phyloP scores from a whole-genome alignment of 2,888 invertebrate genomes.

The Rhagonycha lutea region DNA sequence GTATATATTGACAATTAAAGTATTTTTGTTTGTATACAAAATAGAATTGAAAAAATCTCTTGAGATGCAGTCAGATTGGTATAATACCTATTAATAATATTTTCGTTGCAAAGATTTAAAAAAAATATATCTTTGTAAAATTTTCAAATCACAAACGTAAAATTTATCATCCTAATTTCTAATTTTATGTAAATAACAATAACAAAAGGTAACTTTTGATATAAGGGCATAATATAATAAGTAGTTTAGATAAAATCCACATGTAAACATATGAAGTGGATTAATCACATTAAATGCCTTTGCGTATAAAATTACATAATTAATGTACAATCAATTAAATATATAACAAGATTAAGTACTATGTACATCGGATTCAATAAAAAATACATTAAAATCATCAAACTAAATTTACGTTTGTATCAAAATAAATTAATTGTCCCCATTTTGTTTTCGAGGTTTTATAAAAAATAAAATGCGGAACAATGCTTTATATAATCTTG shows the following conservation, averaged over 20 bases:
- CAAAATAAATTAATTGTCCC: neutral
- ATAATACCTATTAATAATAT: neutral
- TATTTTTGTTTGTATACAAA: neutral
- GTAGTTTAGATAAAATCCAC: neutral
- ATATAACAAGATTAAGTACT: neutral
- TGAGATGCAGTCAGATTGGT: neutral
- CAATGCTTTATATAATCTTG: neutral
- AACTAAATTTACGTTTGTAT: neutral
- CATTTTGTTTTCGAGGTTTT: neutral
- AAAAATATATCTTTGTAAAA: neutral
- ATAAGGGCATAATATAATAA: neutral
- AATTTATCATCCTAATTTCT: neutral
- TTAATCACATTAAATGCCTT: neutral
- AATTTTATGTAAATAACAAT: neutral
- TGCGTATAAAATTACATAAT: neutral
- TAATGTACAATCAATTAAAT: neutral
- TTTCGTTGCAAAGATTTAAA: neutral
- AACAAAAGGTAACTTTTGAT: neutral
- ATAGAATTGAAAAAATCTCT: neutral
- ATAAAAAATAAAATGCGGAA: neutral
- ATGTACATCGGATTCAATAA: neutral
- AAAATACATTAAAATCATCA: neutral
- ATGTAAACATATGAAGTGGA: neutral
- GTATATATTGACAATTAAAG: neutral
- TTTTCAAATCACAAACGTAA: neutral